Evolutionary conservation across 2,797 vertebrate genomes (phyloP).

Genomic region (Melanotaenia boesemani): DNA sequence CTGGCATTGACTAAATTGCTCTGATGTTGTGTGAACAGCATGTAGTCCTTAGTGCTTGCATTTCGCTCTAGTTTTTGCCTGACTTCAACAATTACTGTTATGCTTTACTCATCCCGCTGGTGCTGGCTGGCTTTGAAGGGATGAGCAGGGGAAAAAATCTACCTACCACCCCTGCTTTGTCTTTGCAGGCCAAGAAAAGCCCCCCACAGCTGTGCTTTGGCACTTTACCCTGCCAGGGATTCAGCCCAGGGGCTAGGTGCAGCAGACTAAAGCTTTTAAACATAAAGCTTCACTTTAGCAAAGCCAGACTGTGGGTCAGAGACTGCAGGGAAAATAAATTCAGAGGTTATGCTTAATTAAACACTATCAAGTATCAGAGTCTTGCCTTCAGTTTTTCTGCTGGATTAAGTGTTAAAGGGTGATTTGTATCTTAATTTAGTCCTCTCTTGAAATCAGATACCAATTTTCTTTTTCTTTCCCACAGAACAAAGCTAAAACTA

Average conservation of each 20-base stretch:
- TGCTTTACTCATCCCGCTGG: conserved; percentile 45
- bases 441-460: conserved; percentile 6
- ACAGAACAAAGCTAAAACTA: neutral
- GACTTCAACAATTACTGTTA: conserved; percentile 46
- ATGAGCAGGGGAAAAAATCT: conserved; percentile 39
- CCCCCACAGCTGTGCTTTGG: conserved; percentile 57
- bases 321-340: conserved; percentile 26
- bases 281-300: conserved; percentile 55
- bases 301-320: conserved; percentile 59
- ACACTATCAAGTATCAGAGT: conserved; percentile 37
- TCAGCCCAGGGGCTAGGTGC: conserved; percentile 59
- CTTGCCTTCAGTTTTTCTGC: conserved; percentile 28
- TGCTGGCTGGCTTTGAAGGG: conserved; percentile 23
- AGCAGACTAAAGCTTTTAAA: conserved; percentile 57
- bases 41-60: neutral
- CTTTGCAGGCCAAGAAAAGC: conserved; percentile 62
- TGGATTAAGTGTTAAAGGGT: conserved; percentile 40
- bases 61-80: conserved; percentile 25
- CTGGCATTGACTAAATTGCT: conserved; percentile 52
- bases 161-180: conserved; percentile 44
- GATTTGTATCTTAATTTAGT: conserved; percentile 19
- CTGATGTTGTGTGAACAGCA: conserved; percentile 26
- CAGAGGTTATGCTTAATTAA: conserved; percentile 61
- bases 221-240: conserved; percentile 64
- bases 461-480: neutral